These are phyloP conservation scores for Chionoecetes opilio DNA, from an alignment of 1,140 invertebrate genomes.

Conservation along the genomic window DNA sequence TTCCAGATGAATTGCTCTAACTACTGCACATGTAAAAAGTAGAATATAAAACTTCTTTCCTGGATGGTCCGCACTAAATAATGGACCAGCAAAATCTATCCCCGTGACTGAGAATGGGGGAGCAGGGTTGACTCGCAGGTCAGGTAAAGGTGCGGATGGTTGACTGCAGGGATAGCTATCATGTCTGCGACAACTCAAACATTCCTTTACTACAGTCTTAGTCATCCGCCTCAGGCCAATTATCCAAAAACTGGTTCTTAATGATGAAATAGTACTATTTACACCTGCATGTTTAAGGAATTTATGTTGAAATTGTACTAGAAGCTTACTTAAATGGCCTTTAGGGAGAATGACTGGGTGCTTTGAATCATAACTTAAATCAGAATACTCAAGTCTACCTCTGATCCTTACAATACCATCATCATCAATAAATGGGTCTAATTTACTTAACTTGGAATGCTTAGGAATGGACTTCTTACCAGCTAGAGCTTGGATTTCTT, in stretches of 20 bases:
- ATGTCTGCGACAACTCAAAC: constrained; percentile 46
- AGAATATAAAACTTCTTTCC: constrained; percentile 53
- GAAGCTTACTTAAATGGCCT: constrained; percentile 17
- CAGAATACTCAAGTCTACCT: constrained; percentile 41
- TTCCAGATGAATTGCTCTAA: constrained; percentile 45
- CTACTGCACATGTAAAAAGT: constrained; percentile 55
- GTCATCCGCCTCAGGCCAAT: constrained; percentile 37
- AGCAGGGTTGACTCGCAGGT: constrained; percentile 44
- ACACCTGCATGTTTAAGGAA: constrained; percentile 57
- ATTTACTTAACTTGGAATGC: not conserved
- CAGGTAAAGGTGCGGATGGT: constrained; percentile 40
- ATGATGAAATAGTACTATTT: constrained; percentile 37
- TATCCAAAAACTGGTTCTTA: constrained; percentile 62
- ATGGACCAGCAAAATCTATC: constrained; percentile 52
- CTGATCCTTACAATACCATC: constrained; percentile 68
- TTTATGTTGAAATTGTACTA: constrained; percentile 58
- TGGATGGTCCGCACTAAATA: constrained; percentile 48
- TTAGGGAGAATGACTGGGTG: constrained; percentile 62
- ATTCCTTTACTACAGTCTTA: constrained; percentile 47
- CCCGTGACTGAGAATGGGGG: constrained; percentile 53
- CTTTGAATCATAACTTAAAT: constrained; percentile 51
- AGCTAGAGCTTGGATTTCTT: not conserved
- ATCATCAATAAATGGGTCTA: constrained; percentile 22
- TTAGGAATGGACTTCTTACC: no score
- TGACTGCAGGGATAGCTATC: constrained; percentile 37